Evolutionary conservation across 2,113 vertebrate genomes (phyloP).

Genomic region (Macquaria ambigua): DNA sequence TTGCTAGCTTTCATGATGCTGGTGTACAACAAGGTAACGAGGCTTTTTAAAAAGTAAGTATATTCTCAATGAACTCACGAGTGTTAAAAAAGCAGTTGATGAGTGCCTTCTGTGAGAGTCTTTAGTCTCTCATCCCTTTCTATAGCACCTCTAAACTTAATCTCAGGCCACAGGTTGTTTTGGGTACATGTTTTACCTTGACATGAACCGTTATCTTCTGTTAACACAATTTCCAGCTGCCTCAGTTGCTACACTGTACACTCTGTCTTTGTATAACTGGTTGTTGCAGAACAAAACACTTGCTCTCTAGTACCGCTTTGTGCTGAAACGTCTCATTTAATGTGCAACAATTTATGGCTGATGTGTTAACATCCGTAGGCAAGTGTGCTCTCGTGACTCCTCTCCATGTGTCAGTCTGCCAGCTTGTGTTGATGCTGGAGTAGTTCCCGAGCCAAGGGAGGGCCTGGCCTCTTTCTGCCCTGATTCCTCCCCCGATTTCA

Average conservation of each 20-base stretch:
- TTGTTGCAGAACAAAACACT: conserved; percentile 29
- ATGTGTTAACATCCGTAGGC: conserved; percentile 39
- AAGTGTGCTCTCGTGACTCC: conserved; percentile 47
- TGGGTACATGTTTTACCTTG: conserved; percentile 13
- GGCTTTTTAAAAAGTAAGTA: conserved; percentile 31
- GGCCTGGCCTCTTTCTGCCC: conserved; percentile 10
- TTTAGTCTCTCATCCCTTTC: conserved; percentile 43
- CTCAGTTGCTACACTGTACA: background rate
- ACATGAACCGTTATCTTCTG: conserved; percentile 11
- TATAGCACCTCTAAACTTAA: conserved; percentile 42
- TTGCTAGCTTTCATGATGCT: conserved; percentile 4
- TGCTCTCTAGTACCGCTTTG: background rate
- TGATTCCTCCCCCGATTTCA: conserved; percentile 27
- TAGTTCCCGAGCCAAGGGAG: conserved; percentile 37
- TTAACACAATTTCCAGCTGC: conserved; percentile 17
- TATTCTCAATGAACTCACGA: conserved; percentile 30
- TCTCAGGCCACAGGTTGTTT: conserved; percentile 36
- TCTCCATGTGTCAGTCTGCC: conserved; percentile 43
- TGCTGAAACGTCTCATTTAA: conserved; percentile 28
- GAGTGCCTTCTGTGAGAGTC: conserved; percentile 27
- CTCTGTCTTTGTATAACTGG: conserved; percentile 13
- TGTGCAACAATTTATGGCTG: conserved; percentile 11
- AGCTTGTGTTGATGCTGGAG: conserved; percentile 51
- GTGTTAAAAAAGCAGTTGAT: conserved; percentile 34
- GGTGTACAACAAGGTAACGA: conserved; percentile 36